Conservation (phyloP, 2,888 invertebrate species). For the Meloe dianella region DNA sequence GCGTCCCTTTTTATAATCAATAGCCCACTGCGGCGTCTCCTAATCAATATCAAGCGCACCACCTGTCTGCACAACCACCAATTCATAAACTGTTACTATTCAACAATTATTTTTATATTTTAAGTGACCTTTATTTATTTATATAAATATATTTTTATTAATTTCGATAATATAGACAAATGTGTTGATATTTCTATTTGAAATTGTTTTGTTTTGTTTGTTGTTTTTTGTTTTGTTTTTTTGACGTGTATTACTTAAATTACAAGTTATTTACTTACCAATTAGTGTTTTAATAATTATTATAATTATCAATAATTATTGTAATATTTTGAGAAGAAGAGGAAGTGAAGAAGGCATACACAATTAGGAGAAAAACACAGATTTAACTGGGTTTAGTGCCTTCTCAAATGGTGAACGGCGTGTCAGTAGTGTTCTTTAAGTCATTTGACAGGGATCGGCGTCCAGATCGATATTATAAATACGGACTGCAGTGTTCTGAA, state of each 20-base stretch:
- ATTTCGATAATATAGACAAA: neutral
- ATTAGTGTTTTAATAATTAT: neutral
- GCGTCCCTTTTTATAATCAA: constrained; percentile 43
- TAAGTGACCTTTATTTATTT: neutral
- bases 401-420: constrained; percentile 48
- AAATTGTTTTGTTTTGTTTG: neutral
- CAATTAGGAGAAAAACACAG: constrained; percentile 11
- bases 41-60: constrained; percentile 49
- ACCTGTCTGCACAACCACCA: constrained; percentile 34
- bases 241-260: neutral
- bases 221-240: no score
- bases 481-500: constrained; percentile 59
- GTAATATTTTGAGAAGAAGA: neutral
- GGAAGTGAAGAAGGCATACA: neutral
- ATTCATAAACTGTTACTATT: constrained; percentile 10
- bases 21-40: constrained; percentile 50
- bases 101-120: constrained; percentile 1
- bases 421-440: constrained; percentile 52
- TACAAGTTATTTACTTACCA: constrained; percentile 2
- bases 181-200: neutral
- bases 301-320: neutral
- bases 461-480: constrained; percentile 57
- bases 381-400: constrained; percentile 28
- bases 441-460: constrained; percentile 56
- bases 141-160: neutral